Evolutionary conservation across 2,797 vertebrate species (phyloP).

Genomic region (Microcaecilia unicolor): DNA sequence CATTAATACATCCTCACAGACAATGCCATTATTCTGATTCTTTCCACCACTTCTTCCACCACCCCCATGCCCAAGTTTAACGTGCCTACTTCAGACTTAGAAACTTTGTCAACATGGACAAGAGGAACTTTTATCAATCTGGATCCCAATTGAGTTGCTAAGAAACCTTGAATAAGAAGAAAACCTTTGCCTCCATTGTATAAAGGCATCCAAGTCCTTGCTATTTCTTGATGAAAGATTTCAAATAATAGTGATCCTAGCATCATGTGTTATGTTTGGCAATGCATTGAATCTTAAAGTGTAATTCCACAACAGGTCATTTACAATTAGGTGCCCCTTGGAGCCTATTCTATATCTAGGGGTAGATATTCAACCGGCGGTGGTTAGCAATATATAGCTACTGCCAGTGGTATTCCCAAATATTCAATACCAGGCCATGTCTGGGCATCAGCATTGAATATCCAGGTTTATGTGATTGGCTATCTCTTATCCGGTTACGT

Average conservation of each 20-base stretch:
- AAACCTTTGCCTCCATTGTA: rapidly evolving
- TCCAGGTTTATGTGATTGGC: no score
- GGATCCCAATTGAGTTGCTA: rapidly evolving
- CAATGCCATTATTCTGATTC: no score
- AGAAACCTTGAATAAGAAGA: rapidly evolving
- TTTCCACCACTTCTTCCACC: rapidly evolving
- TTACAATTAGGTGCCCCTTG: no score
- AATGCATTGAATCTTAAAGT: background rate
- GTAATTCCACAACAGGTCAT: no score
- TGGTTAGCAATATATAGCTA: no score
- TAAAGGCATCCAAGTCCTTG: background rate
- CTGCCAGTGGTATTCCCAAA: no score
- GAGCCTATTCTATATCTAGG: no score
- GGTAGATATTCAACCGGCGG: no score
- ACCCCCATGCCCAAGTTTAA: constrained; percentile 11
- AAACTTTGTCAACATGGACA: background rate
- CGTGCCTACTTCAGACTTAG: background rate
- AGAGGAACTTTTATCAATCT: background rate
- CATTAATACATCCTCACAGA: no score
- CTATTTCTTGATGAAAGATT: background rate
- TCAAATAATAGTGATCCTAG: rapidly evolving
- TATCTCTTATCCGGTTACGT: no score
- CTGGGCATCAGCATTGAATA: no score
- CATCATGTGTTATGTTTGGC: background rate
- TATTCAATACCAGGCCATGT: no score